phyloP scores from a whole-genome alignment of 2,797 vertebrate genomes.

The Acanthopagrus latus region DNA sequence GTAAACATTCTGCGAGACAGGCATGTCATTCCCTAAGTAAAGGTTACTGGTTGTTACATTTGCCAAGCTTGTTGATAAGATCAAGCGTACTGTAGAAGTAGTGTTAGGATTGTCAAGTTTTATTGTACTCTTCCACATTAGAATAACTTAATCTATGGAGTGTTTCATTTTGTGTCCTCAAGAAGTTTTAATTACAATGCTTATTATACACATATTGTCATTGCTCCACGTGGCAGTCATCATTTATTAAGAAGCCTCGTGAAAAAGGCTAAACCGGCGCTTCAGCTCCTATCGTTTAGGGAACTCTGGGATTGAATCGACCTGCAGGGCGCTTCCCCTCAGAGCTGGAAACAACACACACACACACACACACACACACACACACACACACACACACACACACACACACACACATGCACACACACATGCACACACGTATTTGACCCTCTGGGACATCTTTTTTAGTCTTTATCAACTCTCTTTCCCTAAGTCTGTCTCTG shows the following conservation, averaged over 20 bases:
- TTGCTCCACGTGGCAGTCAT: constrained; percentile 47
- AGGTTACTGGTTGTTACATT: too few species aligned
- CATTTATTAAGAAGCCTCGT: constrained; percentile 62
- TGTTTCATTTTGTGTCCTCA: background rate
- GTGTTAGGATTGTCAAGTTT: background rate
- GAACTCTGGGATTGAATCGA: constrained; percentile 61
- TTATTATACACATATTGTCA: background rate
- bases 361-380: constrained; percentile 23
- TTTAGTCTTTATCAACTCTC: background rate
- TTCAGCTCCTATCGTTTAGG: constrained; percentile 42
- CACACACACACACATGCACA: constrained; percentile 37
- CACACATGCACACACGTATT: constrained; percentile 18
- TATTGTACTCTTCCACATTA: background rate
- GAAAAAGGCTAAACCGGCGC: constrained; percentile 55
- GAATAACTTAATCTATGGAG: background rate
- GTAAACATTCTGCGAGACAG: too few species aligned
- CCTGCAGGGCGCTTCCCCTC: constrained; percentile 47
- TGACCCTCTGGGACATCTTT: constrained; percentile 23
- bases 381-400: constrained; percentile 34
- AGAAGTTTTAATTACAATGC: background rate
- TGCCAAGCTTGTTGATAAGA: too few species aligned
- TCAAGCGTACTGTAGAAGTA: background rate
- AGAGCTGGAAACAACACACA: constrained; percentile 1
- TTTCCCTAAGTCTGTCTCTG: constrained; percentile 1
- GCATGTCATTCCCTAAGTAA: too few species aligned